Base-by-base conservation (phyloP, 2,888 invertebrate genomes). In the Neoitamus cyanurus region DNA sequence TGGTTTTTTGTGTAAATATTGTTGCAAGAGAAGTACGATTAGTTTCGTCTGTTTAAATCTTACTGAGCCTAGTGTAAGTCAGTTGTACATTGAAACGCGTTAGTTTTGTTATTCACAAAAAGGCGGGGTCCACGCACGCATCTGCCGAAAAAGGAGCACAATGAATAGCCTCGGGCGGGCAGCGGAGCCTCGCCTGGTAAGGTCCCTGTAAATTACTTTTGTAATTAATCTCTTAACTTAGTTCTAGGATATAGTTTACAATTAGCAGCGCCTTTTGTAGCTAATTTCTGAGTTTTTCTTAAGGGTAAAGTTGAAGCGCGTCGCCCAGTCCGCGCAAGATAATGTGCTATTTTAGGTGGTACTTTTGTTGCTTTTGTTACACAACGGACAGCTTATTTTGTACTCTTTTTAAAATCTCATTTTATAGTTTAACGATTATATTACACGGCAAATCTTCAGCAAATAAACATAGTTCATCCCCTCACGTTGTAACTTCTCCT, bases 171-270 rank as follows among this genome's bases (percentile, higher is more conserved):
- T 73, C n/a, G n/a, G 20, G 36, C 36, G n/a, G 73, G 36, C 7
- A 36, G 75, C 42, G 28, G 25, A 6, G 31, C 31, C 28, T 34
- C 78, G 15, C 48, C 58, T 13, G 58, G 34, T 37, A 30, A 11
- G 58, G 20, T 78, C 30, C 58, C 58, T 80, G 48, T 80, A 58
- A 80, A 80, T 80, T 80, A 78, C 34, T 80, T 80, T 42, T 80
- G 78, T 80, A 80, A 80, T 80, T 80, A 80, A 80, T 80, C 78
- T 80, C 78, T 80, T 31, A 75, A 75, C n/a, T 25, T 75, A 75
- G 75, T 75, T 75, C 28, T 75, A 75, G 25, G 20, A 42, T 20
- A 28, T 75, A 75, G 15, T 75, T 58, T 80, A 58, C 58, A 58
- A 25, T 58, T 58, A 48, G 48, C 48, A 48, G 48, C 48, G 48